phyloP scores from a whole-genome alignment of 92 coral and sea anemone genomes.

The Ricordea florida region DNA sequence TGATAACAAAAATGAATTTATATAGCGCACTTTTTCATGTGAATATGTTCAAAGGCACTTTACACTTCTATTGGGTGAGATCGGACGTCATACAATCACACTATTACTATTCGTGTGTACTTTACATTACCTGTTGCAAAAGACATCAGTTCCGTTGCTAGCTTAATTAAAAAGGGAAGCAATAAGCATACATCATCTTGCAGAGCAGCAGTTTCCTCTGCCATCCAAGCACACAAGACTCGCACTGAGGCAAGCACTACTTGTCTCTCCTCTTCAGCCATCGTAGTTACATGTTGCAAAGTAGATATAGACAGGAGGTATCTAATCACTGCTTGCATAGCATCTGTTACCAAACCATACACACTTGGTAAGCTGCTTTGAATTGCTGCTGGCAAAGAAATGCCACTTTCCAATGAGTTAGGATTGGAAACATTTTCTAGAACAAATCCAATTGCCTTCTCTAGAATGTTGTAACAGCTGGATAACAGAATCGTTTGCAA shows the following conservation, averaged over 20 bases:
- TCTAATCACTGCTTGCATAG: constrained; percentile 58
- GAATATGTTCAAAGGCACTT: too few relatives aligned
- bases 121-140: background rate
- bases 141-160: constrained; percentile 60
- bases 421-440: background rate
- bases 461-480: constrained; percentile 83
- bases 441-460: constrained; percentile 64
- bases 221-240: constrained; percentile 86
- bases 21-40: too few relatives aligned
- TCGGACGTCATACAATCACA: too few relatives aligned
- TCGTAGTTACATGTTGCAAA: background rate
- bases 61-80: too few relatives aligned
- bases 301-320: constrained; percentile 51
- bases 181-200: constrained; percentile 70
- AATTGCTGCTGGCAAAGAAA: background rate
- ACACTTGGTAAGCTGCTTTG: constrained; percentile 49
- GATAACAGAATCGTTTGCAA: constrained; percentile 49
- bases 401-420: background rate
- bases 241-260: constrained; percentile 78
- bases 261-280: constrained; percentile 5
- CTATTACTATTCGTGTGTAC: too few relatives aligned
- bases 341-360: constrained; percentile 66
- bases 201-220: constrained; percentile 92
- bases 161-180: constrained; percentile 74
- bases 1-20: too few relatives aligned